These are phyloP conservation scores for Drosophila mayaguana DNA, from an alignment of 2,888 invertebrate genomes.

Conservation along the genomic window DNA sequence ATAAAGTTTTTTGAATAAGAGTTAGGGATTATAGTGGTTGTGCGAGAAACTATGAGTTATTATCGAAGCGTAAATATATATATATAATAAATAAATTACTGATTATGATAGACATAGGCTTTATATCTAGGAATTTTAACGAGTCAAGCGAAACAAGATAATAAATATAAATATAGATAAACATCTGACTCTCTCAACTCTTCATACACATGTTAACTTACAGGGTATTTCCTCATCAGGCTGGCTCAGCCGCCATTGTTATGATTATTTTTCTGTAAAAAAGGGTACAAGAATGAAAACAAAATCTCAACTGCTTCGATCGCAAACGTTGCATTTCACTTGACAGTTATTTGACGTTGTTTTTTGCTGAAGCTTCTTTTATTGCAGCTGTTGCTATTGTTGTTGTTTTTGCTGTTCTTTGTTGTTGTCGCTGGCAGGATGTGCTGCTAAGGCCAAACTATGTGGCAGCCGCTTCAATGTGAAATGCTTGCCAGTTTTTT, in stretches of 20 bases:
- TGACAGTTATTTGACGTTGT: constrained; percentile 53
- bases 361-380: constrained; percentile 26
- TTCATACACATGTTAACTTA: no score
- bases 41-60: neutral
- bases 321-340: constrained; percentile 51
- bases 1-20: neutral
- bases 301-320: constrained; percentile 41
- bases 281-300: constrained; percentile 7
- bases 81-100: no score
- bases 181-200: no score
- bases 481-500: constrained; percentile 44
- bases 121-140: no score
- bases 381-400: constrained; percentile 13
- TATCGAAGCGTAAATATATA: no score
- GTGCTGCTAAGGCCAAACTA: constrained; percentile 48
- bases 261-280: constrained; percentile 14
- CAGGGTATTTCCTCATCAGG: constrained; percentile 1
- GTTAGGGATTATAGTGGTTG: neutral
- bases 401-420: constrained; percentile 2
- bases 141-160: no score
- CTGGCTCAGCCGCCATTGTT: constrained; percentile 2
- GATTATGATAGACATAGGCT: no score
- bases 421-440: constrained; percentile 30
- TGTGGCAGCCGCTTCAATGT: constrained; percentile 42
- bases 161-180: neutral